Evolutionary conservation across 2,113 vertebrate species (phyloP).

Genomic region (Panthera uncia): DNA sequence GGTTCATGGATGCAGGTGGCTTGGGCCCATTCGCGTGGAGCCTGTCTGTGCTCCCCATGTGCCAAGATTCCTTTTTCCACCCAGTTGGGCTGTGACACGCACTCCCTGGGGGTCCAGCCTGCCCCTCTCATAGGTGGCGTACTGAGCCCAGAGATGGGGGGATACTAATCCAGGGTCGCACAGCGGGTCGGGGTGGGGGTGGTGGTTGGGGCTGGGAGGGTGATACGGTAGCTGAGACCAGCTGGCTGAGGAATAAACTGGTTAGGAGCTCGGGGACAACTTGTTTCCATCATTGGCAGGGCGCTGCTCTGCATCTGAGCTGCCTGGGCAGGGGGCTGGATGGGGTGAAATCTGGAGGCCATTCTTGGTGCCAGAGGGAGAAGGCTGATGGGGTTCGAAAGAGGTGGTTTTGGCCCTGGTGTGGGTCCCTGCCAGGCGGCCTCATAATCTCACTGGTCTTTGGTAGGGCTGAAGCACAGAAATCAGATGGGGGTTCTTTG

Average conservation of each 20-base stretch:
- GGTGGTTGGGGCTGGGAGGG: not conserved
- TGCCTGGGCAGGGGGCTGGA: not conserved
- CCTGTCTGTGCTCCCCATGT: no score
- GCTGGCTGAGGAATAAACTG: not conserved
- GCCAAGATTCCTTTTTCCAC: no score
- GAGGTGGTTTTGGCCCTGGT: not conserved
- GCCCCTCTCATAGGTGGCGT: not conserved
- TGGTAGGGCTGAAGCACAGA: not conserved
- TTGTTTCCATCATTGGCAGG: not conserved
- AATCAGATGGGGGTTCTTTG: not conserved
- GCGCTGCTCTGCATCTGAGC: not conserved
- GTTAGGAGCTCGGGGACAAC: not conserved
- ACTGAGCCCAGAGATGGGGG: not conserved
- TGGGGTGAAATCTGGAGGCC: not conserved
- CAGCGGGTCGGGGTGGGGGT: not conserved
- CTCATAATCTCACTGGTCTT: not conserved
- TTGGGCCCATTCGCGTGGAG: not conserved
- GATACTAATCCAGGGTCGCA: not conserved
- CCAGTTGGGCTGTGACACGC: no score
- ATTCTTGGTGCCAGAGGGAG: not conserved
- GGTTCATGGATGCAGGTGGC: not conserved
- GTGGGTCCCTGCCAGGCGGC: not conserved
- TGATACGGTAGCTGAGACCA: not conserved
- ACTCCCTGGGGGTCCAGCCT: not conserved
- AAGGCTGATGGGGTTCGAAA: not conserved